Evolutionary conservation across 2,888 invertebrate species (phyloP).

Genomic region (Drosophila paucipuncta): DNA sequence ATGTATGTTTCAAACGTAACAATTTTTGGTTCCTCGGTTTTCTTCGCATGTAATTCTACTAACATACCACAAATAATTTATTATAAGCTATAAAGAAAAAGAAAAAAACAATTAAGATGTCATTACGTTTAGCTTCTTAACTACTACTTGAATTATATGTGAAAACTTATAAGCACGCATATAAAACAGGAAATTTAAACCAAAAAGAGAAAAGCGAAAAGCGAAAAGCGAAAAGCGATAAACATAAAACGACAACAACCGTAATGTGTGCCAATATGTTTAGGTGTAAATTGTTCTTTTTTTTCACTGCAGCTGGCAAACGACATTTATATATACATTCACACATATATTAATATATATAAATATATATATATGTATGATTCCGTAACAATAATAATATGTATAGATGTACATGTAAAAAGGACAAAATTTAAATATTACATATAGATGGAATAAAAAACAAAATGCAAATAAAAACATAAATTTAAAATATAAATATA

Average conservation of each 20-base stretch:
- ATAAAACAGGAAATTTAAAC: constrained; percentile 12
- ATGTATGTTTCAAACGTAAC: constrained; percentile 51
- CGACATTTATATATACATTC: constrained; percentile 20
- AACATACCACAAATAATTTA: constrained; percentile 18
- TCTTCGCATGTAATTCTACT: constrained; percentile 46
- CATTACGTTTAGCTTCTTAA: constrained; percentile 44
- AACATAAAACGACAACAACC: constrained; percentile 38
- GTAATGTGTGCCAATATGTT: constrained; percentile 80
- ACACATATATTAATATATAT: constrained; percentile 34
- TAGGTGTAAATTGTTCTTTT: constrained; percentile 71
- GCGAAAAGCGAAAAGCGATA: background rate
- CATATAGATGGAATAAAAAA: constrained; percentile 6
- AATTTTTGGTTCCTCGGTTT: constrained; percentile 58
- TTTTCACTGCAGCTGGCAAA: constrained; percentile 52
- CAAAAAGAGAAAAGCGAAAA: background rate
- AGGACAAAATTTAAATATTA: constrained; percentile 12
- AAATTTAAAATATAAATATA: constrained; percentile 5
- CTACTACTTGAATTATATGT: constrained; percentile 32
- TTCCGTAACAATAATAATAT: constrained; percentile 70
- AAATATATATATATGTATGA: constrained; percentile 44
- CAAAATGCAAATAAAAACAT: constrained; percentile 12
- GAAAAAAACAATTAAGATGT: constrained; percentile 2
- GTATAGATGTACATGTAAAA: constrained; percentile 52
- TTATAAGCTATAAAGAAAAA: constrained; percentile 19
- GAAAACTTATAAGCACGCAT: constrained; percentile 8